phyloP scores from a whole-genome alignment of 2,113 vertebrate species.

The Elaphurus davidianus region DNA sequence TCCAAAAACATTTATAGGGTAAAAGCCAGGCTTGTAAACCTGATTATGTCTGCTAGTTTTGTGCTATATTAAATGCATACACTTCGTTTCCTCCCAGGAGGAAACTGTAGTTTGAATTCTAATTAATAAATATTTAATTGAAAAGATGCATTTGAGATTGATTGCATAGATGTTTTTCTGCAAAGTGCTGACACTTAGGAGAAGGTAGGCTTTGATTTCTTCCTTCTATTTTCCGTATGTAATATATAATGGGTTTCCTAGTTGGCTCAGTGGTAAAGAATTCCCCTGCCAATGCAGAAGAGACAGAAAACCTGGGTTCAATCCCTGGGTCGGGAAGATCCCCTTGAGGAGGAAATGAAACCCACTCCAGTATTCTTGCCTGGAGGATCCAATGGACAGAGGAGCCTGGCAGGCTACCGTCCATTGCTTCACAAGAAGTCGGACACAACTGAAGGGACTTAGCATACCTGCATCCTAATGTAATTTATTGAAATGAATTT shows the following conservation, averaged over 20 bases:
- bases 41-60: neutral
- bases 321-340: neutral
- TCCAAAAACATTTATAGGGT: neutral
- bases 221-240: neutral
- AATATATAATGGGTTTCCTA: neutral
- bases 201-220: neutral
- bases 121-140: neutral
- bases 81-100: neutral
- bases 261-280: neutral
- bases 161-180: neutral
- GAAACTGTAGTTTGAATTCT: neutral
- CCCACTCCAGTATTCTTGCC: neutral
- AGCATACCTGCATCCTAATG: neutral
- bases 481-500: neutral
- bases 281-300: neutral
- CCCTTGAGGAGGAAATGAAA: neutral
- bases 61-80: neutral
- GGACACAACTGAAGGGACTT: neutral
- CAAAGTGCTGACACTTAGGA: neutral
- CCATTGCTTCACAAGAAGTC: neutral
- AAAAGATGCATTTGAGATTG: neutral
- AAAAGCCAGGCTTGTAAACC: slow-evolving; percentile 3
- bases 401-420: neutral
- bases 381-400: neutral
- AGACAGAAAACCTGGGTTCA: neutral